Conservation (phyloP, 1,140 invertebrate species). For the Vollenhovia emeryi region DNA sequence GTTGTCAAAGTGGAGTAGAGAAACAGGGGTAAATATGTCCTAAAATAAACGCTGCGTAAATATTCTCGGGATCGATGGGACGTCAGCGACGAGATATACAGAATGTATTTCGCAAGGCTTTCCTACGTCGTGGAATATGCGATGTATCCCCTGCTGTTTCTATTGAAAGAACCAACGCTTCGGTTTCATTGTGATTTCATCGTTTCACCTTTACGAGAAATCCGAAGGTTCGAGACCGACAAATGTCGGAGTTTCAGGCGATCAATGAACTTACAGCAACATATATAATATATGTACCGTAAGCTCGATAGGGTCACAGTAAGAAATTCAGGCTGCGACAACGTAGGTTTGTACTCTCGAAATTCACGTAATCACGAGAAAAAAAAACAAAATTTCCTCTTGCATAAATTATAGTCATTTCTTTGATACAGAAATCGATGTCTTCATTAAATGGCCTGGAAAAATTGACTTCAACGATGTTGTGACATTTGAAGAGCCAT, state of each 20-base stretch:
- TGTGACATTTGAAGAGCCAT: background rate
- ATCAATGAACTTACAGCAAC: slow-evolving; percentile 19
- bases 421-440: background rate
- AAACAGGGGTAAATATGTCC: slow-evolving; percentile 29
- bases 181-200: slow-evolving; percentile 10
- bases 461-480: background rate
- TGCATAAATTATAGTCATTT: background rate
- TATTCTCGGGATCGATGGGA: slow-evolving; percentile 37
- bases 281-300: background rate
- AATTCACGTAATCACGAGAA: background rate
- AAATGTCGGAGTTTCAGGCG: background rate
- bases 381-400: background rate
- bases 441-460: background rate
- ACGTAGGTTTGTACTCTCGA: background rate
- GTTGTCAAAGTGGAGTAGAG: background rate
- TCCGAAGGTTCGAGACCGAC: background rate
- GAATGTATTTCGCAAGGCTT: slow-evolving; percentile 19
- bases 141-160: background rate
- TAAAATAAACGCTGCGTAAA: slow-evolving; percentile 49
- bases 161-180: background rate
- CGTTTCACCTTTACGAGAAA: background rate
- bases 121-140: background rate
- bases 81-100: background rate
- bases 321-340: background rate
- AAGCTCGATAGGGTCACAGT: background rate